Percentiles rank a stretch among this genome's conserved stretches.
These are phyloP conservation scores for Phragmatobia fuliginosa DNA, from an alignment of 2,888 invertebrate genomes.

Conservation along the genomic window DNA sequence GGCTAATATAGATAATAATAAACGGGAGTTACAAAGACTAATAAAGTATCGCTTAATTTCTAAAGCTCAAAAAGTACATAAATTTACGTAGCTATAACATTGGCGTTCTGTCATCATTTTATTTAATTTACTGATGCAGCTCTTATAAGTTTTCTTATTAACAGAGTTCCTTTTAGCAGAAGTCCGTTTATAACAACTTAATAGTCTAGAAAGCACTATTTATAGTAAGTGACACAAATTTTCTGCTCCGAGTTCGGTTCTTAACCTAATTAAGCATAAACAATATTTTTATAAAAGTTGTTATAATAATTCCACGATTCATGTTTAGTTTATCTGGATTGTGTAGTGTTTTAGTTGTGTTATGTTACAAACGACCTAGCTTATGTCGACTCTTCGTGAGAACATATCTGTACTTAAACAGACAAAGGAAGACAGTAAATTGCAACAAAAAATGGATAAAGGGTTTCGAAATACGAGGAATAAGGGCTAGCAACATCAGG, in stretches of 20 bases:
- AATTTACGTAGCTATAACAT: neutral
- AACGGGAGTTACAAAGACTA: too few relatives aligned
- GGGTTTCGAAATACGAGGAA: too few relatives aligned
- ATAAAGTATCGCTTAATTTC: neutral
- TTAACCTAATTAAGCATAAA: neutral
- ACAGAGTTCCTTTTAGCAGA: constrained; percentile 7
- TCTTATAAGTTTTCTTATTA: constrained; percentile 7
- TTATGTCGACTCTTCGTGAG: too few relatives aligned
- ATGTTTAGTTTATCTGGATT: neutral
- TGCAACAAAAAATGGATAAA: neutral
- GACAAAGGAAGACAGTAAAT: neutral
- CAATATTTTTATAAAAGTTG: neutral
- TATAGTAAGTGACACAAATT: constrained; percentile 12
- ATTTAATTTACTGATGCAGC: neutral
- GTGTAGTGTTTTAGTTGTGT: neutral
- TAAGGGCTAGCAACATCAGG: too few relatives aligned
- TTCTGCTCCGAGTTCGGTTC: neutral
- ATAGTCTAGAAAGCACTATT: constrained; percentile 10
- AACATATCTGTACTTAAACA: too few relatives aligned
- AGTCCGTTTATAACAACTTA: constrained; percentile 16
- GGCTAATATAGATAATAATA: too few relatives aligned
- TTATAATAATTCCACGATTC: neutral
- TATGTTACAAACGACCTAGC: too few relatives aligned
- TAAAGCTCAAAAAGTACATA: too few relatives aligned
- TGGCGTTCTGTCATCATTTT: neutral